These are phyloP conservation scores for Papilio helenus DNA, from an alignment of 1,140 invertebrate species.

Conservation along the genomic window DNA sequence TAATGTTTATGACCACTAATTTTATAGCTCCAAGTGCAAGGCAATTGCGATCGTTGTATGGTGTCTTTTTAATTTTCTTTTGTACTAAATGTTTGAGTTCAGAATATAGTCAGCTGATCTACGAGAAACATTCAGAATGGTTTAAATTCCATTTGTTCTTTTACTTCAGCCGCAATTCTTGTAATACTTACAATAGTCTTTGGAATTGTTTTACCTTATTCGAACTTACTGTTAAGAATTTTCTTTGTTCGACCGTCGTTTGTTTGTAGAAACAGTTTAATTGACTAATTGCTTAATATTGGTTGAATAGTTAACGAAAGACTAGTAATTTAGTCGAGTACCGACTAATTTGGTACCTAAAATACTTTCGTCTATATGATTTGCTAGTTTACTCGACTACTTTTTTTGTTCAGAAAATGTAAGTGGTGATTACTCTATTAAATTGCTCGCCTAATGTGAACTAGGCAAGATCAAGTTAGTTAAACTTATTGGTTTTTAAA, in stretches of 20 bases:
- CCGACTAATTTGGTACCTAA: no score
- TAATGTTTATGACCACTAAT: slow-evolving; percentile 26
- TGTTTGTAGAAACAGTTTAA: neutral
- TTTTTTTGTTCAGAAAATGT: neutral
- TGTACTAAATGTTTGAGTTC: neutral
- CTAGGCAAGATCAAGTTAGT: neutral
- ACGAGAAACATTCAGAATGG: neutral
- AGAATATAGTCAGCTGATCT: neutral
- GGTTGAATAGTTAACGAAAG: neutral
- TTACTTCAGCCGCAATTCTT: neutral
- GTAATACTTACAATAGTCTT: neutral
- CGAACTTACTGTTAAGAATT: neutral
- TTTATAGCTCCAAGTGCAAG: slow-evolving; percentile 26
- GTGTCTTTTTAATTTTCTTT: neutral
- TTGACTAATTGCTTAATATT: slow-evolving; percentile 19
- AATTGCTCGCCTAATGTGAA: no score
- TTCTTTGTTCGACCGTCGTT: slow-evolving; percentile 3
- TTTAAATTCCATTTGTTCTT: slow-evolving; percentile 1
- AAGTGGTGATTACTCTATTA: neutral
- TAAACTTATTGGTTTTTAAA: neutral
- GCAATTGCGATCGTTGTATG: neutral
- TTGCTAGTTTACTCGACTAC: no score
- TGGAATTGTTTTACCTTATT: slow-evolving; percentile 11
- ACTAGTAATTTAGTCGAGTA: neutral
- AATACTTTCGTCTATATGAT: no score